phyloP scores from a whole-genome alignment of 2,113 vertebrate genomes.

The Astatotilapia flaviijosephi region DNA sequence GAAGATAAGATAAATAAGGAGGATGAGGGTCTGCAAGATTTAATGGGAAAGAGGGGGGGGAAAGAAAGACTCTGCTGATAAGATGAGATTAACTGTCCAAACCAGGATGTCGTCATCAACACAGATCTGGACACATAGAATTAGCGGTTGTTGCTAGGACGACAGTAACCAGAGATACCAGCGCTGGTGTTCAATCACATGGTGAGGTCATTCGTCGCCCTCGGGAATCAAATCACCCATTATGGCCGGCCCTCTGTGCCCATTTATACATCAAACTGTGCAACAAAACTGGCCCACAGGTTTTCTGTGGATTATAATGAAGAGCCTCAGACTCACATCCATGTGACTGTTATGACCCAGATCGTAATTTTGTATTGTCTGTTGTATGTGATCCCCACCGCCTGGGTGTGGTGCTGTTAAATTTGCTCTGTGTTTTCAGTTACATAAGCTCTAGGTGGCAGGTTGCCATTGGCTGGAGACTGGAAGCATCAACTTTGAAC shows the following conservation, averaged over 20 bases:
- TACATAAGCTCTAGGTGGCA: background rate
- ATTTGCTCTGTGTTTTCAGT: background rate
- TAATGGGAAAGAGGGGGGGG: background rate
- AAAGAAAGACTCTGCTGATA: background rate
- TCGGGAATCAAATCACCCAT: slow-evolving; percentile 38
- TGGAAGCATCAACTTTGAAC: background rate
- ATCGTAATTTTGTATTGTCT: background rate
- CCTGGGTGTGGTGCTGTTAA: background rate
- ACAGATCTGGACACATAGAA: slow-evolving; percentile 24
- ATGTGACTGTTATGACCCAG: background rate
- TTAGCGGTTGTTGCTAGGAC: slow-evolving; percentile 47
- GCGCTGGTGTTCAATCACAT: slow-evolving; percentile 38
- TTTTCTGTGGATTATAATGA: background rate
- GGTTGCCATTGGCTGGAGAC: background rate
- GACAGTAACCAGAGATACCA: slow-evolving; percentile 60
- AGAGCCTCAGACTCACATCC: background rate
- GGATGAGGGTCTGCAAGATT: background rate
- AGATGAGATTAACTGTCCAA: slow-evolving; percentile 42
- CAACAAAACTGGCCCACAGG: background rate
- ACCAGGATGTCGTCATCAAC: slow-evolving; percentile 29
- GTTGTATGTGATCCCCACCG: background rate
- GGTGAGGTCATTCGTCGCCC: slow-evolving; percentile 52
- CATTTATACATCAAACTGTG: background rate
- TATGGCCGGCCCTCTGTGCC: background rate
- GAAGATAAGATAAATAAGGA: background rate